phyloP scores from a whole-genome alignment of 2,113 vertebrate species.

The Aplodontia rufa region DNA sequence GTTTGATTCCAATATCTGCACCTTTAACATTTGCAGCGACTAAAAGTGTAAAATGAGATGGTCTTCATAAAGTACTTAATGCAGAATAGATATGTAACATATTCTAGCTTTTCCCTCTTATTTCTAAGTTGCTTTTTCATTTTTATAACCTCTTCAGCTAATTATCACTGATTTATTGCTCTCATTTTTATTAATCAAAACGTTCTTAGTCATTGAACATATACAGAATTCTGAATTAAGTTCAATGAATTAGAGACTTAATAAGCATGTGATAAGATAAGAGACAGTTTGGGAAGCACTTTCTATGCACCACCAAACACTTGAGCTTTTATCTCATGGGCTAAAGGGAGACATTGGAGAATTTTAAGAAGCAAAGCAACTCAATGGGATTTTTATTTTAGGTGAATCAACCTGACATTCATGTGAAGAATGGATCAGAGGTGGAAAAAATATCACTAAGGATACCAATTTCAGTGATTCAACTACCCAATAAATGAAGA shows the following conservation, averaged over 20 bases:
- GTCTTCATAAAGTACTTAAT: background rate
- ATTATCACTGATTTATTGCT: background rate
- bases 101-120: background rate
- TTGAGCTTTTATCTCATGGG: background rate
- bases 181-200: conserved; percentile 31
- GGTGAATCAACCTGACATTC: background rate
- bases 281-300: background rate
- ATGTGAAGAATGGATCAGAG: background rate
- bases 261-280: background rate
- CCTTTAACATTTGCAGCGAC: background rate
- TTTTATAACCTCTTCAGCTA: background rate
- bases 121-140: background rate
- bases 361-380: background rate
- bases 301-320: background rate
- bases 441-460: background rate
- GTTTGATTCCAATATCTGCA: background rate
- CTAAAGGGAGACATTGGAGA: background rate
- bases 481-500: conserved; percentile 10
- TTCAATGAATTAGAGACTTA: background rate
- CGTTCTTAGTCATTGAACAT: background rate
- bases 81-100: background rate
- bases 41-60: background rate
- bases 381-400: conserved; percentile 54
- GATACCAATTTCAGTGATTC: background rate
- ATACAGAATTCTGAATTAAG: background rate